These are phyloP conservation scores for Oxyruncus cristatus DNA, from an alignment of 2,113 vertebrate species.

Conservation along the genomic window DNA sequence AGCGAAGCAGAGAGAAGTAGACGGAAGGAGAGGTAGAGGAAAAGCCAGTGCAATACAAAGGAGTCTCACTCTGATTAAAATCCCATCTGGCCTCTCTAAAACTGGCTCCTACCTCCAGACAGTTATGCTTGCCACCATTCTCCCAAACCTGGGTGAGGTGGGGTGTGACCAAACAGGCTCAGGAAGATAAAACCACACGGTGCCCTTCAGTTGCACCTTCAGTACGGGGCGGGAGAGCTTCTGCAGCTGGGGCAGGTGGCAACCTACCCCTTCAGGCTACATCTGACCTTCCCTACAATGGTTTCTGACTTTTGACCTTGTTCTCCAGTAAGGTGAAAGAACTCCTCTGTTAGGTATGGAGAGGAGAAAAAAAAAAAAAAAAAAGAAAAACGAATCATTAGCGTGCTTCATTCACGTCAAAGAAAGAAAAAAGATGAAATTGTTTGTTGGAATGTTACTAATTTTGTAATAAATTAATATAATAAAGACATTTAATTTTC, in stretches of 20 bases:
- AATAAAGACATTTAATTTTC: neutral
- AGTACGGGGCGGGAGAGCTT: neutral
- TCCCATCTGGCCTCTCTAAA: neutral
- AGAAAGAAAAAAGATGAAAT: neutral
- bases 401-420: neutral
- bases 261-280: neutral
- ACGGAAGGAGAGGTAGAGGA: neutral
- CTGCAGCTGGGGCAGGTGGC: neutral
- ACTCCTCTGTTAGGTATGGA: neutral
- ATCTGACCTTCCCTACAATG: neutral
- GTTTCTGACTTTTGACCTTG: neutral
- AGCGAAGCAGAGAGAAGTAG: neutral
- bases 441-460: neutral
- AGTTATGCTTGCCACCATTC: neutral
- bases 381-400: neutral
- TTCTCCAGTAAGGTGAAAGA: neutral
- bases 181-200: neutral
- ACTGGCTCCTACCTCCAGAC: neutral
- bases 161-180: neutral
- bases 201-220: neutral
- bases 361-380: neutral
- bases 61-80: neutral
- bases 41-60: neutral
- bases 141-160: neutral
- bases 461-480: neutral